Base-by-base conservation (phyloP, 2,797 vertebrate genomes). In the Eremophila alpestris region DNA sequence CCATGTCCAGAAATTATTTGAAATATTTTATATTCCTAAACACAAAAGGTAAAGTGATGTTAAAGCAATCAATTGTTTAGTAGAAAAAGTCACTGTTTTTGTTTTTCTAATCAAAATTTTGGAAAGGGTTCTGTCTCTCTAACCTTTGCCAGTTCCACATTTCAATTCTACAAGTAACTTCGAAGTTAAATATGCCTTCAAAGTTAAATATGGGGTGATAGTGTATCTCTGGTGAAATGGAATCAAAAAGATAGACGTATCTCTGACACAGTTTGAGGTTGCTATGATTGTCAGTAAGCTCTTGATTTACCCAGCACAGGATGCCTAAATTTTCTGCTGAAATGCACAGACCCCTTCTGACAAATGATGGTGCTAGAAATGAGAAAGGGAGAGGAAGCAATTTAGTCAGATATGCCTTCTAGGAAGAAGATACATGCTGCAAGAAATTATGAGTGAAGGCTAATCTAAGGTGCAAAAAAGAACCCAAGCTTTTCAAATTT, bases 381-480 rank as follows among this genome's bases (percentile, higher is more conserved):
- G 7, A 29, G 38, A 49, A 88, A 46, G 48, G 4, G 11, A 14
- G n/a, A 68, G 21, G 22, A 90, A 77, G 29, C 11, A 63, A 73
- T 93, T 78, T 52, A 51, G 27, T n/a, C 13, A 29, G 38, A 74
- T 45, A 80, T 68, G 4, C 34, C 73, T 92, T 87, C 36, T 7
- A 83, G 79, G 24, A 48, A 56, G 70, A 77, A 89, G 84, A 94
- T n/a, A 77, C 48, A 83, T 93, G 62, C 16, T 75, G 36, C 19
- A 71, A 78, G 75, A 83, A 93, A 93, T 92, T 55, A 77, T 45
- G 45, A 93, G n/a, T 89, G 92, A 95, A 94, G 64, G 79, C 36
- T 95, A 81, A 87, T 85, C 65, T 87, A 56, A 93, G 43, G 49
- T 41, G 24, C 81, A 59, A 75, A 69, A 87, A 63, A 54, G 32